Conservation (phyloP, 2,888 invertebrate genomes). For the Azorinus chamasolen region DNA sequence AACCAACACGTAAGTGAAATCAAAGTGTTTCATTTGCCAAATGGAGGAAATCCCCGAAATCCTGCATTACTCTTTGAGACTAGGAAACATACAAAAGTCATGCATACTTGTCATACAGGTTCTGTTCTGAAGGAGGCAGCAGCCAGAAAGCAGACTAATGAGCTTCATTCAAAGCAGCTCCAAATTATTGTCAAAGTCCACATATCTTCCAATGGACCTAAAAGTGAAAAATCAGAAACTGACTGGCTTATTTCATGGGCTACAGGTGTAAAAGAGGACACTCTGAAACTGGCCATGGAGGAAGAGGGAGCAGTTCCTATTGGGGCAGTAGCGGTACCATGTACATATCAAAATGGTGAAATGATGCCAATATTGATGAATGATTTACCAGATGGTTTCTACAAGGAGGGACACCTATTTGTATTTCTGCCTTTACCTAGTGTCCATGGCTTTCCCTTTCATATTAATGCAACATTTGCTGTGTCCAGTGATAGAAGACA, state of each 20-base stretch:
- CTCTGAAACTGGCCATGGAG: conserved; percentile 11
- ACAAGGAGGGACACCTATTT: conserved; percentile 65
- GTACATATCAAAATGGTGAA: not conserved
- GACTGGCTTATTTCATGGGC: conserved; percentile 63
- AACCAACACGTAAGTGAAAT: conserved; percentile 80
- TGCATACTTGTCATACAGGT: not conserved
- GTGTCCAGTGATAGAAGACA: conserved; percentile 77
- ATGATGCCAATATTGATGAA: conserved; percentile 3
- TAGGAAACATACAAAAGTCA: not conserved
- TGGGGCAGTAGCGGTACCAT: conserved; percentile 52
- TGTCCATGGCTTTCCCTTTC: conserved; percentile 74
- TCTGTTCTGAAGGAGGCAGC: not conserved
- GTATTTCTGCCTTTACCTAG: conserved; percentile 80
- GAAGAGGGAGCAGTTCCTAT: conserved; percentile 59
- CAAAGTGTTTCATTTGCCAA: conserved; percentile 73
- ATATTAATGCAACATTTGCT: conserved; percentile 82
- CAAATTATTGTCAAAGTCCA: conserved; percentile 15
- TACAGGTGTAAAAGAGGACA: conserved; percentile 36
- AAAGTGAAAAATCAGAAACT: not conserved
- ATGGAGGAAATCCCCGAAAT: not conserved
- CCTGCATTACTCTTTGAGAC: not conserved
- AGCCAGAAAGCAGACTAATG: not conserved
- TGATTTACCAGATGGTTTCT: conserved; percentile 62
- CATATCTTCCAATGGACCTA: not conserved
- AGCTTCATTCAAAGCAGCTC: not conserved